Conservation (phyloP, 1,140 invertebrate species). For the Leguminivora glycinivorella region DNA sequence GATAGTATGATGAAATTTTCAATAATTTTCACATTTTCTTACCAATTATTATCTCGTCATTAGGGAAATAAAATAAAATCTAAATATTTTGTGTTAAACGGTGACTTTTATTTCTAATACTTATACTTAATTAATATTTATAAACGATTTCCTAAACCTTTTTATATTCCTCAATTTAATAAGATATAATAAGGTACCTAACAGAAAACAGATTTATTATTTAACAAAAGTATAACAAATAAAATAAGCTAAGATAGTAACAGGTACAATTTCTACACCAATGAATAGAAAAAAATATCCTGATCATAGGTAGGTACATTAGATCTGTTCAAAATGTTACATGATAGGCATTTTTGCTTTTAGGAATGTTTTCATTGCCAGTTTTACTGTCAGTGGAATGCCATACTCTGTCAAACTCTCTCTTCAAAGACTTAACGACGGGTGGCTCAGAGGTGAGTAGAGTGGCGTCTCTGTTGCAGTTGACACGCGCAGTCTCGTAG, state of each 20-base stretch:
- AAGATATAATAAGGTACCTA: too few relatives aligned
- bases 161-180: not conserved
- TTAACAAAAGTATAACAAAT: slow-evolving; percentile 7
- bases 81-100: slow-evolving; percentile 61
- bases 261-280: too few relatives aligned
- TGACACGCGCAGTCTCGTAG: slow-evolving; percentile 47
- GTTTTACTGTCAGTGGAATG: slow-evolving; percentile 19
- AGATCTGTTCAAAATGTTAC: not conserved
- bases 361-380: not conserved
- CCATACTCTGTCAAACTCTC: slow-evolving; percentile 68
- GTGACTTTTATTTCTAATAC: slow-evolving; percentile 43
- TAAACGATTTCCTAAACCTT: not conserved
- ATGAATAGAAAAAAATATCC: too few relatives aligned
- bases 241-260: not conserved
- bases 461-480: slow-evolving; percentile 51
- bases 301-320: too few relatives aligned
- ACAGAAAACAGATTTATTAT: too few relatives aligned
- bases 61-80: slow-evolving; percentile 55
- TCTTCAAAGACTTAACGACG: slow-evolving; percentile 45
- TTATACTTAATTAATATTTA: slow-evolving; percentile 29
- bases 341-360: not conserved
- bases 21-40: slow-evolving; percentile 29
- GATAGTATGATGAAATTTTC: slow-evolving; percentile 18
- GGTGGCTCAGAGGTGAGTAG: slow-evolving; percentile 53
- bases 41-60: slow-evolving; percentile 32